Base-by-base conservation (phyloP, 1,140 invertebrate species). In the Zophobas morio region DNA sequence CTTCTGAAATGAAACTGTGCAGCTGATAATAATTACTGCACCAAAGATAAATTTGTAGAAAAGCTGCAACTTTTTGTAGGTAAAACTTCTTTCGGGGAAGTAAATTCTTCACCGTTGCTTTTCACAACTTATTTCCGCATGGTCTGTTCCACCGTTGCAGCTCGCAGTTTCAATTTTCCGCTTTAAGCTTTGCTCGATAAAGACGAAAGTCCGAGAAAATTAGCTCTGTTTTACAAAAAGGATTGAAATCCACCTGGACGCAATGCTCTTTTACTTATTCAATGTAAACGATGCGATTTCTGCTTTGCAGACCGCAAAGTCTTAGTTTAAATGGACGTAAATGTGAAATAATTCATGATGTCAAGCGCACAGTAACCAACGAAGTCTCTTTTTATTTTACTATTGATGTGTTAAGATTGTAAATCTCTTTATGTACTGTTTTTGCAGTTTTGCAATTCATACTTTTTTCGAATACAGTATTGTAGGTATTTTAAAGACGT, bases 211-310 rank as follows among this genome's bases (percentile, higher is more conserved):
- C 39, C 37, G 42, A 66, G 1, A 1, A 66, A 66, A 66, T 66
- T 66, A 42, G 60, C 39, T 42, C n/a, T 66, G 42, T 63, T 66
- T 37, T 42, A 66, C 37, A 39, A 66, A 66, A 60, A 66, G 60
- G 60, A 66, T 66, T 66, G 60, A 66, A 66, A 66, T 66, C 39
- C 60, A 66, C 60, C 60, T 66, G 60, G 60, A 66, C 60, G 39
- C 60, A 66, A 66, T 66, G 60, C 39, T 46, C 39, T 66, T 66
- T 66, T 66, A 66, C 42, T 66, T 46, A 66, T 66, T 42, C 39
- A 42, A 33, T 39, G 40, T 42, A 66, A 66, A 6, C 60, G 60
- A 39, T 66, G 60, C 39, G 60, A 66, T 66, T 66, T 33, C 42
- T 66, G 39, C 60, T 66, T n/a, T 66, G 35, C 60, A 66, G 60